Evolutionary conservation across 2,888 invertebrate genomes (phyloP).

Genomic region (Clostera curtula): DNA sequence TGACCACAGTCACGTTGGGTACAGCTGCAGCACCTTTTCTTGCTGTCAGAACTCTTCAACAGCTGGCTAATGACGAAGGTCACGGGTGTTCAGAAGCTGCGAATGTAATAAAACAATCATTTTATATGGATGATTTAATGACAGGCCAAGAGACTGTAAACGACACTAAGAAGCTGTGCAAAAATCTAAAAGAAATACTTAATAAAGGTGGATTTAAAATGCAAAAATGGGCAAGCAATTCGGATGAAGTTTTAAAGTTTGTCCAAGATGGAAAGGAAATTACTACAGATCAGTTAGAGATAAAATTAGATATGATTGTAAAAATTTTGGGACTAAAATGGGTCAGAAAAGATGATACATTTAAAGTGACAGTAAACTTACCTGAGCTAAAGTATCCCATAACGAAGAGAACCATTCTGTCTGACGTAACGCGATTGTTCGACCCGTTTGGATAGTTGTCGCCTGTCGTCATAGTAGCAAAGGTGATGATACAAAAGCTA

Average conservation of each 20-base stretch:
- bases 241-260: too few relatives aligned
- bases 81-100: slow-evolving; percentile 1
- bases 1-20: slow-evolving; percentile 11
- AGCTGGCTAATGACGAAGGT: slow-evolving; percentile 10
- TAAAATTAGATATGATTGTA: slow-evolving; percentile 7
- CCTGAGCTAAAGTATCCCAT: slow-evolving; percentile 6
- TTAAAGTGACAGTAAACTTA: slow-evolving; percentile 4
- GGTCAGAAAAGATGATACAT: slow-evolving; percentile 2
- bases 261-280: slow-evolving; percentile 9
- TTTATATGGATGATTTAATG: slow-evolving; percentile 4
- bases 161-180: too few relatives aligned
- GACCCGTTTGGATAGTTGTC: slow-evolving; percentile 16
- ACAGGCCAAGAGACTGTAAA: slow-evolving; percentile 18
- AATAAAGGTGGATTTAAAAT: too few relatives aligned
- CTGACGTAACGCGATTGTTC: slow-evolving; percentile 5
- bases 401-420: slow-evolving; percentile 7
- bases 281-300: slow-evolving; percentile 5
- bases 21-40: slow-evolving; percentile 7
- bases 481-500: slow-evolving; percentile 3
- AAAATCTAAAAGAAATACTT: too few relatives aligned
- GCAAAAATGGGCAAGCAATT: too few relatives aligned
- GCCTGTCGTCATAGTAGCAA: slow-evolving; percentile 1
- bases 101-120: not conserved
- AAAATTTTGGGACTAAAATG: slow-evolving; percentile 2
- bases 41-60: slow-evolving; percentile 7